A percentile compares a stretch with the other conserved stretches of the same genome.
phyloP scores from a whole-genome alignment of 2,888 invertebrate species.

The Gymnocheta viridis region DNA sequence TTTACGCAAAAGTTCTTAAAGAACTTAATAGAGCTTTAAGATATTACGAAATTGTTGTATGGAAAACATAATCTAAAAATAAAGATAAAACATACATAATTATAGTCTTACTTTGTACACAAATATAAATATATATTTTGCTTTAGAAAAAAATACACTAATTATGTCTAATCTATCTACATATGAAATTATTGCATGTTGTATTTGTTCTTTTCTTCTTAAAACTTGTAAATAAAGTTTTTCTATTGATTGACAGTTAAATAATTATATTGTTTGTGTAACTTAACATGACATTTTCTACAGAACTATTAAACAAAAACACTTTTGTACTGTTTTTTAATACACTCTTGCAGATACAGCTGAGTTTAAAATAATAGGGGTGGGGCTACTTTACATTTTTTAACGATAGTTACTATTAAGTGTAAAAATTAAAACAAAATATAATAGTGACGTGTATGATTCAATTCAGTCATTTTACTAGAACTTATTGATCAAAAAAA shows the following conservation, averaged over 20 bases:
- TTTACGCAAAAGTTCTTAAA: constrained; percentile 41
- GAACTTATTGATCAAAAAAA: no score
- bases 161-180: constrained; percentile 43
- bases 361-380: no score
- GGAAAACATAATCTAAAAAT: constrained; percentile 56
- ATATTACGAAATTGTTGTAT: constrained; percentile 56
- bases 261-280: constrained; percentile 56
- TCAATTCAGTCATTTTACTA: no score
- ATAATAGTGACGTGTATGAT: no score
- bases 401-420: no score
- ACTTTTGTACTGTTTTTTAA: constrained; percentile 1
- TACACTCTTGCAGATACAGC: background rate
- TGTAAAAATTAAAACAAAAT: no score
- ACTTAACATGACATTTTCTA: constrained; percentile 64
- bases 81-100: constrained; percentile 14
- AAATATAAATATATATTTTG: background rate
- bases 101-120: background rate
- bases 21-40: constrained; percentile 62
- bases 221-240: constrained; percentile 17
- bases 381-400: no score
- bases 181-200: constrained; percentile 31
- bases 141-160: background rate
- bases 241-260: constrained; percentile 49
- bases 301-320: constrained; percentile 36
- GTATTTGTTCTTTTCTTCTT: background rate